These are phyloP conservation scores for Gonocerus acuteangulatus DNA, from an alignment of 2,888 invertebrate genomes.

Conservation along the genomic window DNA sequence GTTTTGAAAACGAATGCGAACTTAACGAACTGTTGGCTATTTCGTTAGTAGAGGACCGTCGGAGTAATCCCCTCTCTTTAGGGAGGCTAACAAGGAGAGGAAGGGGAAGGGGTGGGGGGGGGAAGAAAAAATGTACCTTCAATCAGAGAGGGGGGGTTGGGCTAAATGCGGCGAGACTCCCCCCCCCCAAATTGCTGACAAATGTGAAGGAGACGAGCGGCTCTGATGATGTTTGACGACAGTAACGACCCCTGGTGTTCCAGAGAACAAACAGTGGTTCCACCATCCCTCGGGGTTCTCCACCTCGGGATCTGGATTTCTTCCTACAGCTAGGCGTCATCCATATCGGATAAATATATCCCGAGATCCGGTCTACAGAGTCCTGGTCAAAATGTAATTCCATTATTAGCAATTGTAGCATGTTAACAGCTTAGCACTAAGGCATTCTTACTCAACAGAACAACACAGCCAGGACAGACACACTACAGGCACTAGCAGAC, in stretches of 20 bases:
- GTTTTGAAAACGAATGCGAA: slow-evolving; percentile 26
- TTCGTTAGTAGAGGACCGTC: slow-evolving; percentile 12
- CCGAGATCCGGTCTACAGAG: too few species aligned
- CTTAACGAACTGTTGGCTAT: slow-evolving; percentile 27
- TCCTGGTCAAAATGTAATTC: too few species aligned
- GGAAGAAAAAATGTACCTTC: too few species aligned
- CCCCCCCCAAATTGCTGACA: slow-evolving; percentile 30
- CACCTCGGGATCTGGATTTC: too few species aligned
- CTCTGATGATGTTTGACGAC: slow-evolving; percentile 36
- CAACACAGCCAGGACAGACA: too few species aligned
- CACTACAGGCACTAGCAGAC: too few species aligned
- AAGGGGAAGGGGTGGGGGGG: neutral
- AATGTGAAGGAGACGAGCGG: slow-evolving; percentile 34
- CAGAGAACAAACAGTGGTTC: neutral
- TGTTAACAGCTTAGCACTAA: too few species aligned
- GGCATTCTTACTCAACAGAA: too few species aligned
- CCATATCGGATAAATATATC: neutral
- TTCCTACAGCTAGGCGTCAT: too few species aligned
- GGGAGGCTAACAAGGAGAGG: slow-evolving; percentile 13
- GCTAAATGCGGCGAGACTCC: neutral
- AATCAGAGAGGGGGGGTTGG: neutral
- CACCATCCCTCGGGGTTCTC: too few species aligned
- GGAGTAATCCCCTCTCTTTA: slow-evolving; percentile 8
- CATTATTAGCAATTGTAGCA: too few species aligned
- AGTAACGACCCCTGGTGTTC: slow-evolving; percentile 12